Evolutionary conservation across 2,797 vertebrate genomes (phyloP).

Genomic region (Squalus acanthias): DNA sequence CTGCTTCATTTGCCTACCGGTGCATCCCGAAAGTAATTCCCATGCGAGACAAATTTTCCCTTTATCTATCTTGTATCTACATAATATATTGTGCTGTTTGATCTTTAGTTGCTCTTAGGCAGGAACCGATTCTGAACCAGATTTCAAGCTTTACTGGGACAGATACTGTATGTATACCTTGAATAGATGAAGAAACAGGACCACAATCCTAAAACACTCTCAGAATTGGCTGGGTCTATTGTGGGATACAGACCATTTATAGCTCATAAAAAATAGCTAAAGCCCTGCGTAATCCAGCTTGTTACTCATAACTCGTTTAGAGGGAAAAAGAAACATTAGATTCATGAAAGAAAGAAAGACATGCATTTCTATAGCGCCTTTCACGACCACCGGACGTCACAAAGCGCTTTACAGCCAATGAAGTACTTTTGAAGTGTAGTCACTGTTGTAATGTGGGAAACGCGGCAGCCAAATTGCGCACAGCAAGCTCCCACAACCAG

Average conservation of each 20-base stretch:
- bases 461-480: too few species aligned
- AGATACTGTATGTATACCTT: neutral
- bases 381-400: too few species aligned
- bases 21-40: neutral
- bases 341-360: neutral
- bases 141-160: neutral
- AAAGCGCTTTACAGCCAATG: too few species aligned
- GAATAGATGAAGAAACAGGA: neutral
- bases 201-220: neutral
- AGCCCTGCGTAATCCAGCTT: neutral
- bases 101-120: neutral
- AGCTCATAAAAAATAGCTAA: neutral
- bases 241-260: neutral
- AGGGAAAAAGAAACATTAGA: neutral
- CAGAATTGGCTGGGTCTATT: neutral
- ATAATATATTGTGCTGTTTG: neutral
- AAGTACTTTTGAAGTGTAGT: too few species aligned
- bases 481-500: too few species aligned
- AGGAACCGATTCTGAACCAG: neutral
- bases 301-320: slow-evolving; percentile 2
- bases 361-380: too few species aligned
- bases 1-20: neutral
- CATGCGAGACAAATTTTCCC: neutral
- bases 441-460: too few species aligned
- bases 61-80: neutral